Evolutionary conservation across 2,113 vertebrate genomes (phyloP), one percentile per base, ranked within the genome.

Genomic region (Kobus ellipsiprymnus): DNA sequence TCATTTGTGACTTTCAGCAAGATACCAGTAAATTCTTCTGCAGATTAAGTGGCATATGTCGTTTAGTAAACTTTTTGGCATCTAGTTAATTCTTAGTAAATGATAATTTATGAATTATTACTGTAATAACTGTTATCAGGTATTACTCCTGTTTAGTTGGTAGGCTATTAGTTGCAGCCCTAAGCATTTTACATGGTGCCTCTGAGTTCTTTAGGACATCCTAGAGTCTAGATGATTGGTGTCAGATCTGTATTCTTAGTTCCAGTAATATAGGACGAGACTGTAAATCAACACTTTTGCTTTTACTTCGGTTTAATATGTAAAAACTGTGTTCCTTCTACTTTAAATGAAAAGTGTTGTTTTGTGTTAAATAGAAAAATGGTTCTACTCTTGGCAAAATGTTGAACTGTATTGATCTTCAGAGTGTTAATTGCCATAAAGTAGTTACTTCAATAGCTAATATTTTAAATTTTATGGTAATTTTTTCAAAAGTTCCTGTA

Each of bases 251-350:
- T 82, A 60, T 44, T 60, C 40, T 54, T 94, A 46, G 6, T 94
- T 88, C 48, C 91, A 30, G n/a, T 48, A 88, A 5, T 46, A 19
- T 21, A 80, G 36, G 80, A 91, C 10, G 85, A 92, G 17, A n/a
- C 17, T 50, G 15, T 93, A 25, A 15, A 59, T 90, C 14, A 30
- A 30, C 15, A 60, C 30, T 54, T 96, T 57, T 80, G 88, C 33
- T 93, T 94, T 96, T 71, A 62, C 87, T 96, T 94, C 80, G 50
- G 23, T 46, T 87, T 83, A 86, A 17, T 80, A 16, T 84, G 40
- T 98, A 40, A 92, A 96, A 97, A 59, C 46, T 67, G 11, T 83
- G 57, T 30, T 87, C 44, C 87, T 86, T 62, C 29, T 81, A 67
- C 50, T 81, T 81, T 88, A 91, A 96, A 89, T 77, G 59, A 86